A percentile compares a stretch with the other conserved stretches of the same genome.
Evolutionary conservation across 2,113 vertebrate species (phyloP).

Genomic region (Muntiacus reevesi): DNA sequence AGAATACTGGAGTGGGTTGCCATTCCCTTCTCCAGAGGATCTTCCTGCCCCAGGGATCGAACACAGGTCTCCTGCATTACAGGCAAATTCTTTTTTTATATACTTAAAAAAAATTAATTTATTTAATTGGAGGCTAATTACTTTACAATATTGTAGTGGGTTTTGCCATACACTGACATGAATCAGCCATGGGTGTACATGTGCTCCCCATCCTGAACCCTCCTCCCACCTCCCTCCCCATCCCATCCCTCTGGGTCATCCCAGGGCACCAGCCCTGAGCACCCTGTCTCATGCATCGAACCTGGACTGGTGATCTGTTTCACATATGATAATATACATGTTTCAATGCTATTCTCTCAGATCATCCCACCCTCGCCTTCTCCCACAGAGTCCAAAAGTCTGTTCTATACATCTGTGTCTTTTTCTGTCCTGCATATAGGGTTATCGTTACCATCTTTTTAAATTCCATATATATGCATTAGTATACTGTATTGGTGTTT

Average conservation of each 20-base stretch:
- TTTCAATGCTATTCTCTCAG: neutral
- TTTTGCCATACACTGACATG: neutral
- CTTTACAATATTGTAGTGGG: neutral
- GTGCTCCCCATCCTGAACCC: neutral
- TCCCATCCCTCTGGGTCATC: neutral
- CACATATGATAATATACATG: neutral
- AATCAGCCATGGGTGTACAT: neutral
- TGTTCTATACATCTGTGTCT: neutral
- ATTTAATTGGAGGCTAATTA: neutral
- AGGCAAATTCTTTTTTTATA: neutral
- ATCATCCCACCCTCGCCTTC: neutral
- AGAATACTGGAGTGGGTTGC: neutral
- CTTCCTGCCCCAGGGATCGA: rapidly evolving
- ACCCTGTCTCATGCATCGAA: neutral
- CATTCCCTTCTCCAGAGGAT: neutral
- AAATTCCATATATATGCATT: rapidly evolving
- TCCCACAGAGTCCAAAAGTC: neutral
- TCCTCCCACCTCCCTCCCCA: neutral
- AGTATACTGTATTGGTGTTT: neutral
- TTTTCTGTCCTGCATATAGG: neutral
- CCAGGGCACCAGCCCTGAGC: neutral
- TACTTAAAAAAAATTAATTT: neutral
- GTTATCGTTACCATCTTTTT: rapidly evolving
- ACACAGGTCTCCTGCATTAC: neutral
- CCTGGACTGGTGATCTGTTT: neutral